Evolutionary conservation across 2,113 vertebrate genomes (phyloP).

Genomic region (Albula glossodonta): DNA sequence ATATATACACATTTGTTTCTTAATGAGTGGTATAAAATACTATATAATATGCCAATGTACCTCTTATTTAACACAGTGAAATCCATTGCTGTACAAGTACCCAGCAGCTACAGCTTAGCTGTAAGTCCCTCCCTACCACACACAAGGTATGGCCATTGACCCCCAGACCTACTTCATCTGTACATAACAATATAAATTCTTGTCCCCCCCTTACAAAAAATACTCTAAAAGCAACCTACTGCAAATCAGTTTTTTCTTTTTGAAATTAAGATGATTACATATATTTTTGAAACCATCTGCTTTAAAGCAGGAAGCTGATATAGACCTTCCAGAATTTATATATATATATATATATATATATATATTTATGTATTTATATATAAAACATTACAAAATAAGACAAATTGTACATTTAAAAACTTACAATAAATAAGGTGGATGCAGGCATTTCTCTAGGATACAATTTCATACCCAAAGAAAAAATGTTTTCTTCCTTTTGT

Average conservation of each 20-base stretch:
- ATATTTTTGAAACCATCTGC: slow-evolving; percentile 95
- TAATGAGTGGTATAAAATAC: slow-evolving; percentile 98
- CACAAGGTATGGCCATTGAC: slow-evolving; percentile 90
- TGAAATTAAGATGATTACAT: slow-evolving; percentile 89
- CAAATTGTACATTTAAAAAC: slow-evolving; percentile 99
- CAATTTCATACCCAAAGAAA: slow-evolving; percentile 89
- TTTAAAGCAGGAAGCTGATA: slow-evolving; percentile 96
- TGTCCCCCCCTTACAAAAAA: slow-evolving; percentile 91
- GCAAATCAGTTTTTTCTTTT: slow-evolving; percentile 80
- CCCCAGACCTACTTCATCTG: slow-evolving; percentile 84
- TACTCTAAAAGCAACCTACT: slow-evolving; percentile 99
- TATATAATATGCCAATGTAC: slow-evolving; percentile 95
- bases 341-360: slow-evolving; percentile 80
- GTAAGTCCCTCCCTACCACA: slow-evolving; percentile 93
- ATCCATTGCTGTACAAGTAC: slow-evolving; percentile 96
- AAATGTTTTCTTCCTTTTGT: slow-evolving; percentile 78
- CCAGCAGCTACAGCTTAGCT: slow-evolving; percentile 95
- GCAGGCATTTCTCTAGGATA: slow-evolving; percentile 98
- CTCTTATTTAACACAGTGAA: slow-evolving; percentile 93
- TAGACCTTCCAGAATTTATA: slow-evolving; percentile 94
- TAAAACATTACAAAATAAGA: slow-evolving; percentile 99
- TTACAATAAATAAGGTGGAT: slow-evolving; percentile 99
- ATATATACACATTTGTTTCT: slow-evolving; percentile 73
- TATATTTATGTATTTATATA: slow-evolving; percentile 71
- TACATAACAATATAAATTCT: slow-evolving; percentile 98